Evolutionary conservation across 2,113 vertebrate genomes (phyloP), one percentile per base, ranked within the genome.

Genomic region (Arothron firmamentum): DNA sequence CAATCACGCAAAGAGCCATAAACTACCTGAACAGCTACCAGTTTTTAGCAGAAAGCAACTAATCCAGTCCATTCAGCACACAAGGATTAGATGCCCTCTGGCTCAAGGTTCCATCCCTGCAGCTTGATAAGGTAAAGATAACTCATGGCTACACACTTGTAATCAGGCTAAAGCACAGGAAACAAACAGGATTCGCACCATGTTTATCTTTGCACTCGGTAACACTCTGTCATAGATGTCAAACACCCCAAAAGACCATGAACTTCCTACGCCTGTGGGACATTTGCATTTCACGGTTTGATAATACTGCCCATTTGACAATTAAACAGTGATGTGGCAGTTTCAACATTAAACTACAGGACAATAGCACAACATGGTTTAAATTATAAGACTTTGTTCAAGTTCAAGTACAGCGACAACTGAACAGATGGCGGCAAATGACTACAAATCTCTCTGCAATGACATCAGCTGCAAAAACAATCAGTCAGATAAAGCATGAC

Each of bases 81-180:
- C 1, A 3, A 12, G 34, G 34, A 38, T 38, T 12, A 38, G 34
- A 28, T 28, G 34, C 34, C 34, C 34, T 38, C 34, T 38, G 34
- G 34, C 64, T 70, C 25, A 47, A 49, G 74, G 72, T 67, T 50
- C 46, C 61, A 42, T 52, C 49, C 15, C 65, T 47, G 64, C 4
- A 25, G 63, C 82, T 86, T 76, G 83, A 84, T 85, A 83, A 74
- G 85, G 78, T 55, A 65, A 78, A 65, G 55, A 34, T 51, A 19
- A 59, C 7, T 5, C 38, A 63, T 57, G 47, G 48, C 68, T 3
- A 4, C 65, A 61, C 62, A 72, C 67, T 59, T 69, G 66, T 65
- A 66, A 74, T 78, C 76, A 55, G 67, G 58, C 71, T 38, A 38
- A 38, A 66, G 52, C 31, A 4, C 52, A 3, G 16, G 21, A 17